Base-by-base conservation (phyloP, 1,140 invertebrate species). In the Neodiprion virginianus region DNA sequence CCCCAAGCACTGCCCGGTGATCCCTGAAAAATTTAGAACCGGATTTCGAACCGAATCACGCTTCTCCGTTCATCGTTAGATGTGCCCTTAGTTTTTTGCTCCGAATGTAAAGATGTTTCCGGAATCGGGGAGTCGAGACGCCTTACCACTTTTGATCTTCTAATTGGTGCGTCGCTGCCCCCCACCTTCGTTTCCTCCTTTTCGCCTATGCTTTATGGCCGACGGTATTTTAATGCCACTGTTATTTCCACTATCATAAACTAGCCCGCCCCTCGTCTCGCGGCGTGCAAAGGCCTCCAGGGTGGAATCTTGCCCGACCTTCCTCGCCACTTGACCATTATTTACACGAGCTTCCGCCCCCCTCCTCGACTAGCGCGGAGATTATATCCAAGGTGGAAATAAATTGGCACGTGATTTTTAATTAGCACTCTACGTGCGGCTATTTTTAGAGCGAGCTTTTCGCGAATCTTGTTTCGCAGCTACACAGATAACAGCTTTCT, bases 331-430 rank as follows among this genome's bases (percentile, higher is more conserved):
- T 79, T 80, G 79, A 81, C 80, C 80, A 81, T 81, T 81, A 81
- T 79, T 81, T 80, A 81, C 78, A 80, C 75, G 66, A 74, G 67
- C 79, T 76, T 74, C 73, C 79, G 73, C 74, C 72, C 77, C 76
- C 74, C 76, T 73, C 75, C 73, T 70, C 77, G 23, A 40, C 71
- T 11, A 61, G 48, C 47, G 9, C 12, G 49, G 73, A 74, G 48
- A 14, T 23, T 74, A 74, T 74, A 66, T 50, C 11, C n/a, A 17
- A 17, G 75, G 75, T 76, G 74, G 53, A 61, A 81, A 80, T 78
- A 79, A 78, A 81, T 81, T 73, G 76, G 74, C 74, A 74, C 74
- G 79, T 81, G 76, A 81, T 81, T 81, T 81, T 81, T 81, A 81
- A 81, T 81, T 81, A 75, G 78, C 76, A 73, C 66, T 69, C 48